Evolutionary conservation across 2,797 vertebrate species (phyloP).

Genomic region (Lycodopsis pacificus): DNA sequence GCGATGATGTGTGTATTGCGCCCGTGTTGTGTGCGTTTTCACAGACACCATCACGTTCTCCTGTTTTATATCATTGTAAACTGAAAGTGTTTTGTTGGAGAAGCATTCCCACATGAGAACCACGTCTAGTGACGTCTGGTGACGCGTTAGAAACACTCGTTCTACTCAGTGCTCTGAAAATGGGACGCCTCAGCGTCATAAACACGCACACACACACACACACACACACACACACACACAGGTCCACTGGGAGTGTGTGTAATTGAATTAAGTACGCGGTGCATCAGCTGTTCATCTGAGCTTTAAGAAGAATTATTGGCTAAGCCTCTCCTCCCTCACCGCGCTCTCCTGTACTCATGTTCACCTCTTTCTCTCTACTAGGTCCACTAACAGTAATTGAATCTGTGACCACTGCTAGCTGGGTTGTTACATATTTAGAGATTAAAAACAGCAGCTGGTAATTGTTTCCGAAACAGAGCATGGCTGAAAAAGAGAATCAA

Average conservation of each 20-base stretch:
- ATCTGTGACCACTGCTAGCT: slow-evolving; percentile 1
- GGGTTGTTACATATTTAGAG: slow-evolving; percentile 12
- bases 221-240: slow-evolving; percentile 38
- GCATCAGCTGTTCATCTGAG: slow-evolving; percentile 79
- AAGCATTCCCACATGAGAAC: background rate
- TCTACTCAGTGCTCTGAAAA: slow-evolving; percentile 1
- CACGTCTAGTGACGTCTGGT: background rate
- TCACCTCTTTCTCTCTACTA: background rate
- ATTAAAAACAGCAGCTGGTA: slow-evolving; percentile 8
- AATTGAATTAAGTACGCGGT: slow-evolving; percentile 73
- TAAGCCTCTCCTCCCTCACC: slow-evolving; percentile 52
- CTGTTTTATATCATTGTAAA: background rate
- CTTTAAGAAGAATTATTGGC: slow-evolving; percentile 75
- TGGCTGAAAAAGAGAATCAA: background rate
- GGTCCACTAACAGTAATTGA: slow-evolving; percentile 10
- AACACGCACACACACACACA: slow-evolving; percentile 5
- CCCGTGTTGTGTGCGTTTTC: slow-evolving; percentile 7
- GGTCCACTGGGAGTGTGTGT: slow-evolving; percentile 55
- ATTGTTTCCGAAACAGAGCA: background rate
- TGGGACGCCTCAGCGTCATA: slow-evolving; percentile 30
- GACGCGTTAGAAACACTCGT: background rate
- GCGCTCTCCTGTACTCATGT: background rate
- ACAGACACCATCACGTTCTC: slow-evolving; percentile 15
- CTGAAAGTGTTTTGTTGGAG: background rate
- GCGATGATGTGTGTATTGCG: background rate